Conservation (phyloP, 1,140 invertebrate genomes). For the Trichonephila clavipes region DNA sequence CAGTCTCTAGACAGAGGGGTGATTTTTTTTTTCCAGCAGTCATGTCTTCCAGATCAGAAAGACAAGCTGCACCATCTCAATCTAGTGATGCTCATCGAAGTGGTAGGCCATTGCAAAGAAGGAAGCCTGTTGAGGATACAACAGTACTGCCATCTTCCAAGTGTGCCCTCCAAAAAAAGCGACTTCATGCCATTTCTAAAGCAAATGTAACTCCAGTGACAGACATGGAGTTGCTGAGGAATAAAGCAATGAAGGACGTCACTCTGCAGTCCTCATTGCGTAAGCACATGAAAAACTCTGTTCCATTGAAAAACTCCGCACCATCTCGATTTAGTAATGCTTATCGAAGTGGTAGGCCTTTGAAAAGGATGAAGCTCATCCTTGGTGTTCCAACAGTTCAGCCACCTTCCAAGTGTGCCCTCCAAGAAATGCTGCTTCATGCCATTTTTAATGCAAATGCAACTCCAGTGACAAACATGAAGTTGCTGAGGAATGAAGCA, state of each 20-base stretch:
- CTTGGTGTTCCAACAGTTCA: slow-evolving; percentile 72
- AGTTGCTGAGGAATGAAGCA: slow-evolving; percentile 81
- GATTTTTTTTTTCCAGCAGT: too few relatives aligned
- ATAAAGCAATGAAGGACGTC: slow-evolving; percentile 81
- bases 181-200: slow-evolving; percentile 82
- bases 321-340: slow-evolving; percentile 81
- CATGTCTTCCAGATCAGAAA: slow-evolving; percentile 78
- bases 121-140: slow-evolving; percentile 83
- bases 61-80: slow-evolving; percentile 83
- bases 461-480: slow-evolving; percentile 81
- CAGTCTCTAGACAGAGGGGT: too few relatives aligned
- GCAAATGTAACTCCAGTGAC: slow-evolving; percentile 82
- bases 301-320: slow-evolving; percentile 80
- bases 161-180: slow-evolving; percentile 79
- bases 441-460: slow-evolving; percentile 83
- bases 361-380: too few relatives aligned
- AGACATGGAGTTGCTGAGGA: slow-evolving; percentile 81
- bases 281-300: slow-evolving; percentile 80
- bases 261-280: slow-evolving; percentile 82
- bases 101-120: slow-evolving; percentile 90
- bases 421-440: slow-evolving; percentile 81
- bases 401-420: slow-evolving; percentile 77
- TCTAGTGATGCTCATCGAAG: slow-evolving; percentile 92
- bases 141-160: slow-evolving; percentile 76
- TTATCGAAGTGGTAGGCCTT: too few relatives aligned